Conservation (phyloP, 1,140 invertebrate species). For the Drosophila repletoides region DNA sequence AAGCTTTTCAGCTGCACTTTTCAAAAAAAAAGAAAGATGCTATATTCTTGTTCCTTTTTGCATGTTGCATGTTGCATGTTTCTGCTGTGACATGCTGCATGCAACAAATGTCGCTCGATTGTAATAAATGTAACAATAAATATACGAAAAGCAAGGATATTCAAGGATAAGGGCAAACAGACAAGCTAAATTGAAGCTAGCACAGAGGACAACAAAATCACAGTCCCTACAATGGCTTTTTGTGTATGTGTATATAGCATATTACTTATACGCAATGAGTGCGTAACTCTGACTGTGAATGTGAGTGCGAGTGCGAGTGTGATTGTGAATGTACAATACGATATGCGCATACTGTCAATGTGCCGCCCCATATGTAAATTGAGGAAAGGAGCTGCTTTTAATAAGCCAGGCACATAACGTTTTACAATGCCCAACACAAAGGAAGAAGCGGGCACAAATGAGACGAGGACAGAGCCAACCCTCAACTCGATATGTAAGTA, state of each 20-base stretch:
- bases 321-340: slow-evolving; percentile 13
- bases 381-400: slow-evolving; percentile 46
- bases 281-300: not conserved
- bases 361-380: slow-evolving; percentile 54
- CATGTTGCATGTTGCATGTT: slow-evolving; percentile 32
- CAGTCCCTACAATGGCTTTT: slow-evolving; percentile 32
- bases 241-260: slow-evolving; percentile 2
- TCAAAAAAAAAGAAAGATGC: not conserved
- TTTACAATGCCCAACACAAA: slow-evolving; percentile 47
- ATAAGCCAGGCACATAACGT: slow-evolving; percentile 55
- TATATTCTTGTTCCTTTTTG: too few species aligned
- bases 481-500: too few species aligned
- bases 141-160: slow-evolving; percentile 2
- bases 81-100: slow-evolving; percentile 29
- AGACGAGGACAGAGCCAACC: not conserved
- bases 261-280: slow-evolving; percentile 13
- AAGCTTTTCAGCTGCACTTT: slow-evolving; percentile 9
- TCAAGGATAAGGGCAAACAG: slow-evolving; percentile 1
- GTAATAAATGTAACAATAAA: slow-evolving; percentile 48
- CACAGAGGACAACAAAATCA: slow-evolving; percentile 41
- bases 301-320: slow-evolving; percentile 2
- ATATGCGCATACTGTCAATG: slow-evolving; percentile 3
- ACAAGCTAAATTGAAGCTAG: slow-evolving; percentile 46
- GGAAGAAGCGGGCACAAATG: slow-evolving; percentile 34
- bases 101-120: slow-evolving; percentile 53